Percentiles rank a stretch among this genome's conserved stretches.
Conservation (phyloP, 2,888 invertebrate genomes). For the Dione juno region DNA sequence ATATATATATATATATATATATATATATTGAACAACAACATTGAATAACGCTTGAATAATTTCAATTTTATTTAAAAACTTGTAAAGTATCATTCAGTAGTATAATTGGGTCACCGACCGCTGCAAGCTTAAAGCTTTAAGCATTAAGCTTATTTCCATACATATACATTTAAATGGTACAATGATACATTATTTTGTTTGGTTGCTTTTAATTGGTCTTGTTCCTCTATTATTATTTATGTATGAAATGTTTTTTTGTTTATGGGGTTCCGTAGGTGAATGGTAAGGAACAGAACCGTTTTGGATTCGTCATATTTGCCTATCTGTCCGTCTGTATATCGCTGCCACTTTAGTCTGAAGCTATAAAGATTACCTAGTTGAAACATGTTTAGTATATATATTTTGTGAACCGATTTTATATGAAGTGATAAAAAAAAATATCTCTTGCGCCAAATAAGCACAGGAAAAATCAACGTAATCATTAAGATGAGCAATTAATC, state of each 20-base stretch:
- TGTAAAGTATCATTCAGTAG: conserved; percentile 2
- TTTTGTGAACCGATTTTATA: too few species aligned
- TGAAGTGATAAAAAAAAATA: too few species aligned
- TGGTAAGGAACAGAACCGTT: too few species aligned
- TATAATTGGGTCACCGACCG: conserved; percentile 20
- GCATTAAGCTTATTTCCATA: conserved; percentile 19
- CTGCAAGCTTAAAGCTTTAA: conserved; percentile 13
- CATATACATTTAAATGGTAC: conserved; percentile 12
- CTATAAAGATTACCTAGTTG: too few species aligned
- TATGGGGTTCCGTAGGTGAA: too few species aligned
- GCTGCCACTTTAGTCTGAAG: too few species aligned
- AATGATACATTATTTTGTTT: conserved; percentile 9
- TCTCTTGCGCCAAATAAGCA: too few species aligned
- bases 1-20: background rate
- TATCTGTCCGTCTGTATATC: too few species aligned
- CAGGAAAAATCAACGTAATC: too few species aligned
- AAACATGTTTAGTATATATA: too few species aligned
- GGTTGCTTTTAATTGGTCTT: background rate
- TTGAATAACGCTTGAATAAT: background rate
- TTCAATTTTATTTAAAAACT: conserved; percentile 5
- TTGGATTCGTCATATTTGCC: too few species aligned
- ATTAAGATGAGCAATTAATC: too few species aligned
- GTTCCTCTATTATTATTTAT: background rate
- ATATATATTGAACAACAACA: background rate
- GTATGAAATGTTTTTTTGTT: background rate